Percentiles rank a stretch among this genome's conserved stretches.
Evolutionary conservation across 2,113 vertebrate genomes (phyloP).

Genomic region (Atlantisia rogersi): DNA sequence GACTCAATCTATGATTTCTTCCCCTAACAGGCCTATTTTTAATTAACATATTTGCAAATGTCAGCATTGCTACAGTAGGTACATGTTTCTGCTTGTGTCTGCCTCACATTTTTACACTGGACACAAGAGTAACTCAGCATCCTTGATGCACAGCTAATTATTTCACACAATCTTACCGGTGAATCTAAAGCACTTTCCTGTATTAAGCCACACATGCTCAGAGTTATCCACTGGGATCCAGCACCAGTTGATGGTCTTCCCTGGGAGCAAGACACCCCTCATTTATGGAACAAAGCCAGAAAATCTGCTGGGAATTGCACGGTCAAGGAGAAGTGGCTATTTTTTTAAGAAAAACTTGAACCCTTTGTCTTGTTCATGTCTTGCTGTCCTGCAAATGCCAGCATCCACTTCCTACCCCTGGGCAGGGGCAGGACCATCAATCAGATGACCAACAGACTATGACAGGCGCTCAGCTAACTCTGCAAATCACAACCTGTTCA

Average conservation of each 20-base stretch:
- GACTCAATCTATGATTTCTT: neutral
- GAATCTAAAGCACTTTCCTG: neutral
- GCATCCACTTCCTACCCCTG: neutral
- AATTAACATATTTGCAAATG: slow-evolving; percentile 26
- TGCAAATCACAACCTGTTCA: slow-evolving; percentile 66
- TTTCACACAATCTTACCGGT: neutral
- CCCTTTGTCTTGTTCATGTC: neutral
- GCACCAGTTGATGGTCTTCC: neutral
- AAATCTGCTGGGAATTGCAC: neutral
- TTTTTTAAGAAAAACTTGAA: neutral
- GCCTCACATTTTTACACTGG: neutral
- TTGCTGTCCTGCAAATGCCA: slow-evolving; percentile 6
- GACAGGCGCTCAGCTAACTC: slow-evolving; percentile 33
- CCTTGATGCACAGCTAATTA: neutral
- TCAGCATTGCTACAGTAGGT: neutral
- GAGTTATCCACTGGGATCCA: neutral
- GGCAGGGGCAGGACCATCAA: slow-evolving; percentile 44
- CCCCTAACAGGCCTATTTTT: slow-evolving; percentile 1
- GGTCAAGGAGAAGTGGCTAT: neutral
- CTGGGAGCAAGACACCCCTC: neutral
- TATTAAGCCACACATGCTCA: neutral
- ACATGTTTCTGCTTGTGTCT: neutral
- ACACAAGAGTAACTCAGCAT: neutral
- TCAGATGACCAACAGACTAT: slow-evolving; percentile 58
- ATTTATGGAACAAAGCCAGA: neutral